These are phyloP conservation scores for Dipodomys stephensi DNA, from an alignment of 2,113 vertebrate genomes.

Conservation along the genomic window DNA sequence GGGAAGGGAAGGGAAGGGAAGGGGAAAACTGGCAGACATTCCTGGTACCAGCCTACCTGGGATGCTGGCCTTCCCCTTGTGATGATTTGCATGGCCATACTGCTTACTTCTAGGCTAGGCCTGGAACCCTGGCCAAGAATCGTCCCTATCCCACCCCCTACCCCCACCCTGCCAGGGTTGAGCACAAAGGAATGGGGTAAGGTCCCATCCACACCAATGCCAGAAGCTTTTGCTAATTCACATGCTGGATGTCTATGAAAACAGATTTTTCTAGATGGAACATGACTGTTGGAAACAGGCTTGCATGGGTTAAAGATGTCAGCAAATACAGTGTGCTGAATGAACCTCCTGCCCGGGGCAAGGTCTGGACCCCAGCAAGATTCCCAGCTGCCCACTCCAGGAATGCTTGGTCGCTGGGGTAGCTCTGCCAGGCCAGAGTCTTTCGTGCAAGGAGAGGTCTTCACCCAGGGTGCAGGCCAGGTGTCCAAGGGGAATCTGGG, in stretches of 20 bases:
- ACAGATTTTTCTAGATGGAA: not conserved
- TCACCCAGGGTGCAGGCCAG: not conserved
- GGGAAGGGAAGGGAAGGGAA: no score
- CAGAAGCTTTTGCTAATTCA: not conserved
- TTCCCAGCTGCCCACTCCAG: not conserved
- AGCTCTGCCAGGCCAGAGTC: fast-evolving
- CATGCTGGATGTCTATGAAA: not conserved
- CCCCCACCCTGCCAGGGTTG: not conserved
- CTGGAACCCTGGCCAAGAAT: not conserved
- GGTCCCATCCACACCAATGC: not conserved
- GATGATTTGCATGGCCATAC: no score
- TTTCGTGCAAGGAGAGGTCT: not conserved
- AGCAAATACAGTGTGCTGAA: fast-evolving
- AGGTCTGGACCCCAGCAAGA: not conserved
- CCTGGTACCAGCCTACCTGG: not conserved
- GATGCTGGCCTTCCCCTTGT: not conserved
- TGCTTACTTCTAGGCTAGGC: not conserved
- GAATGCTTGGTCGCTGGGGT: no score
- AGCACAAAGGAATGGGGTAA: not conserved
- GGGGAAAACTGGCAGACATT: not conserved
- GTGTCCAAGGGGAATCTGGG: not conserved
- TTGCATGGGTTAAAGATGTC: fast-evolving
- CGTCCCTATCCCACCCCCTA: no score
- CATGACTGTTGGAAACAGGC: not conserved
- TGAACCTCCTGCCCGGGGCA: fast-evolving